Evolutionary conservation across 2,888 invertebrate genomes (phyloP), one percentile per base, ranked within the genome.

Genomic region (Campoletis raptor): DNA sequence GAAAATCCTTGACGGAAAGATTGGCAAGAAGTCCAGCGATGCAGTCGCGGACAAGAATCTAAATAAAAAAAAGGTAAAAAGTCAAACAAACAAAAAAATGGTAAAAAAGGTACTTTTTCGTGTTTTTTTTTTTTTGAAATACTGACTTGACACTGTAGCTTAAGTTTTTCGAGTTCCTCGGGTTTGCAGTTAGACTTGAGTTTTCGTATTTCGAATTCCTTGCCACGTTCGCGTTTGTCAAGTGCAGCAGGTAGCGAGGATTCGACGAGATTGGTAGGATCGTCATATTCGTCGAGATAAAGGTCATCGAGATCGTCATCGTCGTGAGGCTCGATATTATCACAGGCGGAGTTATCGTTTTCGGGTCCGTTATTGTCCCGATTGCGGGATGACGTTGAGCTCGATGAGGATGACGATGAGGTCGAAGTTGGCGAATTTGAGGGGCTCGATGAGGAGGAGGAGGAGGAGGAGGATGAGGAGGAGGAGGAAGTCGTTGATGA

Each of bases 1-100:
- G 97, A 94, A 98, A 98, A 93, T 98, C 97, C 93, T 97, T 97
- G 89, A 97, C 96, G 18, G 97, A 97, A 88, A 98, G 95, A 94
- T 97, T 97, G 80, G 98, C 95, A 81, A 98, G 94, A 86, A 98
- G 95, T 79, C 97, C 97, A 52, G 97, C 97, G 91, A 98, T 97
- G 94, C 98, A 98, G 90, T 97, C 97, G 90, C 98, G 96, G 18
- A 98, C 97, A 84, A 98, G 95, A 88, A 96, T 95, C 95, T 96
- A 92, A n/a, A 61, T 52, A 9, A 30, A 45, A 12, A 69, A 94
- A 91, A 94, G n/a, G n/a, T 15, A 12, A 67, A 57, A 37, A 42
- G 69, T 40, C 18, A 15, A 12, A 5, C n/a, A n/a, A n/a, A n/a
- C n/a, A n/a, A n/a, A 45, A 64, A 45, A 54, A 70, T 30, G 4